Conservation (phyloP, 2,888 invertebrate genomes). For the Hipparchia semele region DNA sequence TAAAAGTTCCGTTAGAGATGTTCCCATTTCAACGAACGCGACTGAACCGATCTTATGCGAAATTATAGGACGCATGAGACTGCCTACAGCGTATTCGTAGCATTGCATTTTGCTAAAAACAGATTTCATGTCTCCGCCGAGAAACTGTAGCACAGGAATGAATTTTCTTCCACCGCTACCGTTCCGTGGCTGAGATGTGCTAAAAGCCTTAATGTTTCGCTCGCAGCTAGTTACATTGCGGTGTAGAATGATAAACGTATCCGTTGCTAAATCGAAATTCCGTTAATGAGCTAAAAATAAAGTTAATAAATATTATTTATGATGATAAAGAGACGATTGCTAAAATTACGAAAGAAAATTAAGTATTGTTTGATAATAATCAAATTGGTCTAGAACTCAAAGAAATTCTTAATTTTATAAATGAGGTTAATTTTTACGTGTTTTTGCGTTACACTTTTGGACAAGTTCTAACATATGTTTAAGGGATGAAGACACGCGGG, state of each 20-base stretch:
- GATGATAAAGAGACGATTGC: neutral
- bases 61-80: neutral
- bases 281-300: neutral
- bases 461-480: too few relatives aligned
- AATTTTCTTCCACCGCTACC: too few relatives aligned
- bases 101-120: constrained; percentile 13
- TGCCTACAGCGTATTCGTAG: constrained; percentile 3
- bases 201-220: neutral
- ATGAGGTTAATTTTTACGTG: too few relatives aligned
- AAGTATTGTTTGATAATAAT: too few relatives aligned
- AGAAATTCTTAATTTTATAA: too few relatives aligned
- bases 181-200: too few relatives aligned
- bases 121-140: neutral
- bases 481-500: too few relatives aligned
- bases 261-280: neutral
- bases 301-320: neutral
- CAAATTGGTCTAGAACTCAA: too few relatives aligned
- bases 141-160: too few relatives aligned
- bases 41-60: neutral
- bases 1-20: neutral
- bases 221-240: constrained; percentile 1
- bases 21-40: neutral
- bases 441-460: too few relatives aligned
- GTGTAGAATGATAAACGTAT: constrained; percentile 2
- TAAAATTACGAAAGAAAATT: too few relatives aligned